Base-by-base conservation (phyloP, 2,888 invertebrate species). In the Drosophila kokeensis region DNA sequence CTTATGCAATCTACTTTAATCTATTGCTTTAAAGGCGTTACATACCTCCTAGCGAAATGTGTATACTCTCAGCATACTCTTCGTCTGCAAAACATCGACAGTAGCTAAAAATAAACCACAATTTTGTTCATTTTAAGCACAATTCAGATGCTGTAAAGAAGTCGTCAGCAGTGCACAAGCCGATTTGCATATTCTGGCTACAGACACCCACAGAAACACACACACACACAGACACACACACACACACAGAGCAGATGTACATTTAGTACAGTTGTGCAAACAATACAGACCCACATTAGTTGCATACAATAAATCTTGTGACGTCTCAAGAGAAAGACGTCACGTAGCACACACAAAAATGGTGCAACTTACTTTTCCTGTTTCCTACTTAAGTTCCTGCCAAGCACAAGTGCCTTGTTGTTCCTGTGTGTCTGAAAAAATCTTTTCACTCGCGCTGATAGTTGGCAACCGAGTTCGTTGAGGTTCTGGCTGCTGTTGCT, bases 271-370 rank as follows among this genome's bases (percentile, higher is more conserved):
- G 81, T 68, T 80, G 62, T 73, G 81, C 75, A 75, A 81, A 79
- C 66, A 79, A 73, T 68, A 81, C 72, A 70, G 52, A 55, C 80
- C 55, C 80, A 79, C 88, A 86, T 87, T 88, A 86, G 80, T 72
- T 87, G 89, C 90, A 90, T 83, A 88, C 90, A 87, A 87, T 87
- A 87, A 87, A 87, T 87, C 87, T 88, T 86, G 88, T 88, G 88
- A 88, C 77, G 90, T 88, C 88, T 79, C 90, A 66, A 76, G 84
- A 83, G 87, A 87, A 90, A 90, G 87, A 87, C 89, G 87, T 87
- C 87, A 87, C 87, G 87, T 87, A 90, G 76, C 75, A 82, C 74
- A 72, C 27, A 38, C 73, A 70, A 83, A 76, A 69, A 79, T 81
- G 82, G 84, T 83, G 88, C 72, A 75, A 83, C 86, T 85, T 82